phyloP scores from a whole-genome alignment of 2,797 vertebrate species.

The Ctenochaetus hawaiiensis region DNA sequence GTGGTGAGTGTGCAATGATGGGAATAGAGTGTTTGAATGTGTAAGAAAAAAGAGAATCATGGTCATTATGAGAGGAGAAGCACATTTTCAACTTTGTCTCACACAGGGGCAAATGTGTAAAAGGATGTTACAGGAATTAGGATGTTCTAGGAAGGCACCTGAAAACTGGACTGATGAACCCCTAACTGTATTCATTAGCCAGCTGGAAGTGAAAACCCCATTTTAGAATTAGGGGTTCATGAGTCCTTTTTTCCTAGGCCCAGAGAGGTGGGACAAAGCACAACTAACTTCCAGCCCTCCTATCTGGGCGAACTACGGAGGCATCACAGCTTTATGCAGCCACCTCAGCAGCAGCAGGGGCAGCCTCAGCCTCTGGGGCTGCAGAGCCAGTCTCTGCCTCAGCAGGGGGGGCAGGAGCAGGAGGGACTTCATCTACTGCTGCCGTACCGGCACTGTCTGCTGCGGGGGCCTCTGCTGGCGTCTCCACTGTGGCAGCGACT shows the following conservation, averaged over 20 bases:
- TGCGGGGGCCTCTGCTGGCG: slow-evolving; percentile 47
- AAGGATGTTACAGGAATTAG: slow-evolving; percentile 6
- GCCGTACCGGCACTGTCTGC: slow-evolving; percentile 71
- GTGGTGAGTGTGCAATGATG: neutral
- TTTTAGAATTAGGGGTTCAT: slow-evolving; percentile 41
- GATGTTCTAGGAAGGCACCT: slow-evolving; percentile 5
- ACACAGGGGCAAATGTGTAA: slow-evolving; percentile 1
- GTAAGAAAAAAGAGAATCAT: neutral
- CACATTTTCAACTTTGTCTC: neutral
- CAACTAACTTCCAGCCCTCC: slow-evolving; percentile 37
- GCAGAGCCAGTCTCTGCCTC: slow-evolving; percentile 55
- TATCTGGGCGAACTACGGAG: slow-evolving; percentile 37
- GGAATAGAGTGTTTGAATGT: neutral
- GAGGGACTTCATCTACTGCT: slow-evolving; percentile 64
- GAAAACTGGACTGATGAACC: slow-evolving; percentile 68
- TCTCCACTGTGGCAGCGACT: slow-evolving; percentile 19
- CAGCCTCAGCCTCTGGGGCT: slow-evolving; percentile 57
- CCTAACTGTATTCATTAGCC: neutral
- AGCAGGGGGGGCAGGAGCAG: slow-evolving; percentile 21
- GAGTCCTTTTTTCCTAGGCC: slow-evolving; percentile 48
- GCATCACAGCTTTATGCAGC: slow-evolving; percentile 60
- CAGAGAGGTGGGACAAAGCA: slow-evolving; percentile 40
- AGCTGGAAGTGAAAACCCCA: neutral
- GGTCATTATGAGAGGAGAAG: neutral
- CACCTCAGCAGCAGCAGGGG: slow-evolving; percentile 59